Conservation (phyloP, 2,888 invertebrate genomes). For the Zygothrica quintamaculata region DNA sequence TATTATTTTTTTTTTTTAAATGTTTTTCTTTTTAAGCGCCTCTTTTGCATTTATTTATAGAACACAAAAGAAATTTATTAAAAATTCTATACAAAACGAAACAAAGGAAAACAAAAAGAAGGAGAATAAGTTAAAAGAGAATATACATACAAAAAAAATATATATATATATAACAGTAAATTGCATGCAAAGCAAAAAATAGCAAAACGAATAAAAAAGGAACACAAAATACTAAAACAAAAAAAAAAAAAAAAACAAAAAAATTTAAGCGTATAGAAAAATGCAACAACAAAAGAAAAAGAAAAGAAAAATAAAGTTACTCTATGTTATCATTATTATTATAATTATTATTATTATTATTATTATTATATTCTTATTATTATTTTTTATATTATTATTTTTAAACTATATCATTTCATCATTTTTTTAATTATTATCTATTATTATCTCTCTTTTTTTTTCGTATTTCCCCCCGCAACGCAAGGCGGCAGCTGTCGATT, state of each 20-base stretch:
- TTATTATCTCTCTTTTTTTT: too few species aligned
- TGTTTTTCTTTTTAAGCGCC: constrained; percentile 4
- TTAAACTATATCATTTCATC: constrained; percentile 9
- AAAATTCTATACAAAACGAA: constrained; percentile 21
- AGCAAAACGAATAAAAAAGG: constrained; percentile 7
- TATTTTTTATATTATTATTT: constrained; percentile 13
- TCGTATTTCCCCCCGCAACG: too few species aligned
- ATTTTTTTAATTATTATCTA: too few species aligned
- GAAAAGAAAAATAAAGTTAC: constrained; percentile 3
- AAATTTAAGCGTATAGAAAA: background rate
- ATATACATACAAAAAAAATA: too few species aligned
- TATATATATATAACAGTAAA: constrained; percentile 23
- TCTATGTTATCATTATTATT: constrained; percentile 26
- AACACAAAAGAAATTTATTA: constrained; percentile 23
- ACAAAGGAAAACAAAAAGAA: constrained; percentile 6
- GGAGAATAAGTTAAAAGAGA: constrained; percentile 12
- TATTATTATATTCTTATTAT: constrained; percentile 30
- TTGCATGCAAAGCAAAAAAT: constrained; percentile 14
- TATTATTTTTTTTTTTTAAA: constrained; percentile 13
- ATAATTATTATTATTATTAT: constrained; percentile 17
- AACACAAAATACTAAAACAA: constrained; percentile 16
- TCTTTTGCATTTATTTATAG: constrained; percentile 35
- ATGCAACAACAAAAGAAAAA: constrained; percentile 3
- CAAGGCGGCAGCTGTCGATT: too few species aligned
- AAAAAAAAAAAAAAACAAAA: constrained; percentile 11